A percentile compares a stretch with the other conserved stretches of the same genome.
These are phyloP conservation scores for Syrista parreyssii DNA, from an alignment of 2,888 invertebrate species.

Conservation along the genomic window DNA sequence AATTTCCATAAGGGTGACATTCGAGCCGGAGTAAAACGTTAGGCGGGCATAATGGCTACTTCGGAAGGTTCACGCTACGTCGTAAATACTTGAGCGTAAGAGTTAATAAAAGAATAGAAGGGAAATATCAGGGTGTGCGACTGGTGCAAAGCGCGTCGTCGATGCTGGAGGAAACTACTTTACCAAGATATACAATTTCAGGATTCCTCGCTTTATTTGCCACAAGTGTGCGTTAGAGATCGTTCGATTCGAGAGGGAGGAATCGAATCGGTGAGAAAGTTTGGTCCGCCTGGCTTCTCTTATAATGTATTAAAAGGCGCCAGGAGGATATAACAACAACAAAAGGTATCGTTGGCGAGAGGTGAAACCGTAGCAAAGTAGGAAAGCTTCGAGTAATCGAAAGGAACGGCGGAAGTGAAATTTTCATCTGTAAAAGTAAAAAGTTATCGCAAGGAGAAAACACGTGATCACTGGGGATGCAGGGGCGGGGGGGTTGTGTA, in stretches of 20 bases:
- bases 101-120: background rate
- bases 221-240: background rate
- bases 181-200: background rate
- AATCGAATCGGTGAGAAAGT: background rate
- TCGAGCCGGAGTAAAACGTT: background rate
- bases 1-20: background rate
- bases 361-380: background rate
- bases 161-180: background rate
- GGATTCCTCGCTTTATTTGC: background rate
- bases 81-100: background rate
- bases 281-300: background rate
- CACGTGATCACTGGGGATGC: background rate
- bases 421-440: background rate
- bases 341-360: background rate
- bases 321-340: background rate
- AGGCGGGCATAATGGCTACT: background rate
- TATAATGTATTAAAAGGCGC: background rate
- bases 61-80: background rate
- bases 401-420: background rate
- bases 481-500: background rate
- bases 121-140: background rate
- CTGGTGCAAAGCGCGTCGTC: background rate
- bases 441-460: conserved; percentile 2
- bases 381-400: background rate
- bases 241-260: background rate